A percentile compares a stretch with the other conserved stretches of the same genome.
Conservation (phyloP, 2,113 vertebrate species). For the Zosterops japonicus region DNA sequence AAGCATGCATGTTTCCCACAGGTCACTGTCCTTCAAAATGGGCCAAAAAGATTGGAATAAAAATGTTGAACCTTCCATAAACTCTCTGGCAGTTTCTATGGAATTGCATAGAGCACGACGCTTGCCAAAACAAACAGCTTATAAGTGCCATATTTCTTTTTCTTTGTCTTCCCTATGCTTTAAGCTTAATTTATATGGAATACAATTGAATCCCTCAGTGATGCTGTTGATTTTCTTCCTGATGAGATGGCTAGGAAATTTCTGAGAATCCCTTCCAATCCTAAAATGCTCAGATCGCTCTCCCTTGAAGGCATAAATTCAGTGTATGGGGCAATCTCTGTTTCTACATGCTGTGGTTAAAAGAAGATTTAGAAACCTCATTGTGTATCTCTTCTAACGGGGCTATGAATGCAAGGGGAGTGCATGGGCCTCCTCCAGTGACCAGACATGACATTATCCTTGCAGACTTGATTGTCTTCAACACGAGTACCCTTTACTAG, state of each 20-base stretch:
- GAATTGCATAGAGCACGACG: neutral
- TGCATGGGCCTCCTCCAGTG: fast-evolving
- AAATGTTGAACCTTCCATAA: constrained; percentile 14
- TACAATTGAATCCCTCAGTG: neutral
- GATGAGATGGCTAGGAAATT: neutral
- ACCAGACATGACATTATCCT: neutral
- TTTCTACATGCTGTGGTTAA: neutral
- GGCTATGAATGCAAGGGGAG: neutral
- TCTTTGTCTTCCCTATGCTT: neutral
- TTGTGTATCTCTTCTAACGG: neutral
- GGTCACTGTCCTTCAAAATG: neutral
- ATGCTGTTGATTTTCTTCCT: neutral
- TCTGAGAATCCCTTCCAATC: neutral
- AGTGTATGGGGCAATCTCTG: neutral
- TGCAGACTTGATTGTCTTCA: neutral
- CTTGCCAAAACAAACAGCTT: neutral
- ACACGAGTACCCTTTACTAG: neutral
- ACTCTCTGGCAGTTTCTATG: neutral
- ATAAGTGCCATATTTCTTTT: neutral
- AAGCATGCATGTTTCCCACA: neutral
- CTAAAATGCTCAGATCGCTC: neutral
- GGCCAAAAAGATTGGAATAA: neutral
- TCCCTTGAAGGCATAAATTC: neutral
- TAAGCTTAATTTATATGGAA: neutral
- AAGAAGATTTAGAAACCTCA: neutral